A percentile compares a stretch with the other conserved stretches of the same genome.
Conservation (phyloP, 2,113 vertebrate genomes). For the Clarias magur region DNA sequence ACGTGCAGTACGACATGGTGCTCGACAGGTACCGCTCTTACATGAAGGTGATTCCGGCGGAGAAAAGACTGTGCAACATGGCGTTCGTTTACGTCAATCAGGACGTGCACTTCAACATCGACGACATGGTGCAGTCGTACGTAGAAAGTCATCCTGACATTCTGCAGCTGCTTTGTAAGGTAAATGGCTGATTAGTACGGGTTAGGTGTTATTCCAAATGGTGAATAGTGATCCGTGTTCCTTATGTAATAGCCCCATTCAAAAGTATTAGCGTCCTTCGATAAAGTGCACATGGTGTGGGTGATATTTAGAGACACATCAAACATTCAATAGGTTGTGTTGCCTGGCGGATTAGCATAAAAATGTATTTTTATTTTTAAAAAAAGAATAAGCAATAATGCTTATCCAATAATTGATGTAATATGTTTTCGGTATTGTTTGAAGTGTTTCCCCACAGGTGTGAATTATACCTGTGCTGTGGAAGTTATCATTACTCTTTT, state of each 20-base stretch:
- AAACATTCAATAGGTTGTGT: not conserved
- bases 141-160: constrained; percentile 73
- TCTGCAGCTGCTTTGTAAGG: constrained; percentile 67
- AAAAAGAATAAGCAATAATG: not conserved
- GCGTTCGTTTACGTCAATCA: constrained; percentile 78
- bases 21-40: constrained; percentile 73
- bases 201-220: not conserved
- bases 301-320: not conserved
- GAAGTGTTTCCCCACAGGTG: too few relatives aligned
- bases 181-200: constrained; percentile 43
- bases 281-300: not conserved
- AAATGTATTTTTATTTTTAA: too few relatives aligned
- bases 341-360: not conserved
- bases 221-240: not conserved
- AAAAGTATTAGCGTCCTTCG: not conserved
- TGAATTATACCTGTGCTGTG: too few relatives aligned
- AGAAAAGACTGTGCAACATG: constrained; percentile 72
- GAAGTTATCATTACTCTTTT: too few relatives aligned
- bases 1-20: constrained; percentile 79
- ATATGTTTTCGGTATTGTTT: not conserved
- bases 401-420: not conserved
- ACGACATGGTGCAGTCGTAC: constrained; percentile 75
- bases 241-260: not conserved
- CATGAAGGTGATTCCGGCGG: constrained; percentile 66
- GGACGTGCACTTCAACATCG: constrained; percentile 75